Percentiles rank a stretch among this genome's conserved stretches.
These are phyloP conservation scores for Pseudomyrmex dendroicus DNA, from an alignment of 1,140 invertebrate species.

Conservation along the genomic window DNA sequence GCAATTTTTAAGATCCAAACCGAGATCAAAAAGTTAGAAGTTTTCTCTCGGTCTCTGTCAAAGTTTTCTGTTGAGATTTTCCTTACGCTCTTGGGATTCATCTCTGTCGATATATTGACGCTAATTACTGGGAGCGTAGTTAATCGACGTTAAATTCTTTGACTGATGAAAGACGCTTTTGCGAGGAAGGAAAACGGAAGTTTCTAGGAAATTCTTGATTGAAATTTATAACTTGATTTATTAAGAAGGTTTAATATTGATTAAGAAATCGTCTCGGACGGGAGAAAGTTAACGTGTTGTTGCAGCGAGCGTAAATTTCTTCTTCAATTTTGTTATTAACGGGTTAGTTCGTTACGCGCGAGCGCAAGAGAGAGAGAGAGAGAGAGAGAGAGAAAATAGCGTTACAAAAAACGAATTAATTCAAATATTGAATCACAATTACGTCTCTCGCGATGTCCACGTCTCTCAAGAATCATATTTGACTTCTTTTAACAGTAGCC, in stretches of 20 bases:
- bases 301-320: conserved; percentile 34
- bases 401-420: conserved; percentile 16
- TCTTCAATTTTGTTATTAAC: conserved; percentile 21
- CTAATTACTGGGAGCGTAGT: conserved; percentile 57
- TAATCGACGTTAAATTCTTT: conserved; percentile 62
- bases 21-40: conserved; percentile 55
- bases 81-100: conserved; percentile 46
- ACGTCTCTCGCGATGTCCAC: background rate
- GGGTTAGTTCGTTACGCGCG: conserved; percentile 7
- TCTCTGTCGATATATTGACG: conserved; percentile 60
- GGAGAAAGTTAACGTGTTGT: conserved; percentile 39
- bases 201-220: conserved; percentile 55
- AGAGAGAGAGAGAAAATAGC: too few relatives aligned
- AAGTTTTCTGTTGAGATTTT: conserved; percentile 55
- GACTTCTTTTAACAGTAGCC: background rate
- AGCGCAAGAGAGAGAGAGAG: too few relatives aligned
- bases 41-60: conserved; percentile 56
- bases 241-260: conserved; percentile 54
- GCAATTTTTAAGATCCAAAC: conserved; percentile 59
- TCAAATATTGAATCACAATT: conserved; percentile 34
- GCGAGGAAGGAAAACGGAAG: conserved; percentile 29
- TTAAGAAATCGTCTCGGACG: conserved; percentile 45
- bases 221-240: conserved; percentile 62
- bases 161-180: conserved; percentile 51
- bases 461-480: conserved; percentile 11